Conservation (phyloP, 1,140 invertebrate species). For the Branchinecta lynchi region DNA sequence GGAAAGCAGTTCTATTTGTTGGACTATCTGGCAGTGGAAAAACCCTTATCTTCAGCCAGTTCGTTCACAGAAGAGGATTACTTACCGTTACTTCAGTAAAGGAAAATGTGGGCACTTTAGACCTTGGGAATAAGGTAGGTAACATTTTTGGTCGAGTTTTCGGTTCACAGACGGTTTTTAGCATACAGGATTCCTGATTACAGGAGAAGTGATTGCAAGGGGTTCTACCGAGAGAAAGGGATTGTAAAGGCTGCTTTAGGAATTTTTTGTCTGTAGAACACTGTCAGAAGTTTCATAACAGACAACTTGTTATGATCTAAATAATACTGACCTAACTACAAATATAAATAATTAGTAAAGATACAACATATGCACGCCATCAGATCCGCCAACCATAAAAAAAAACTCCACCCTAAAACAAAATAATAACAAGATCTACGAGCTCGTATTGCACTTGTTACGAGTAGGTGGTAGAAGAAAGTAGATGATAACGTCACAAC, state of each 20-base stretch:
- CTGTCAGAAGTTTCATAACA: no score
- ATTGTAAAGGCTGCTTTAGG: constrained; percentile 7
- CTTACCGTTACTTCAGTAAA: constrained; percentile 69
- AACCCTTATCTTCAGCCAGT: constrained; percentile 57
- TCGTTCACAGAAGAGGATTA: constrained; percentile 50
- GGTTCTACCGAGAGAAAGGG: constrained; percentile 10
- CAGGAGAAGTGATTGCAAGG: neutral
- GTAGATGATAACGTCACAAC: no score
- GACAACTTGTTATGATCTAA: no score
- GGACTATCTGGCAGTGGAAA: constrained; percentile 74
- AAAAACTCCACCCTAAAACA: no score
- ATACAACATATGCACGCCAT: no score
- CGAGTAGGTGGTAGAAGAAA: no score
- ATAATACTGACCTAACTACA: no score
- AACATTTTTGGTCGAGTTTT: constrained; percentile 19
- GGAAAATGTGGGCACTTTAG: constrained; percentile 57
- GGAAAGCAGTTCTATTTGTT: constrained; percentile 52
- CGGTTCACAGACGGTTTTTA: neutral
- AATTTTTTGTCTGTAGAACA: neutral
- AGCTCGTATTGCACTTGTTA: no score
- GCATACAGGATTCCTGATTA: neutral
- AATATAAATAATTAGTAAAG: no score
- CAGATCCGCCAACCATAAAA: no score
- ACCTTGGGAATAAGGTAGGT: constrained; percentile 39
- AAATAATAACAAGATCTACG: no score